Conservation (phyloP, 2,797 vertebrate genomes). For the Carapus acus region DNA sequence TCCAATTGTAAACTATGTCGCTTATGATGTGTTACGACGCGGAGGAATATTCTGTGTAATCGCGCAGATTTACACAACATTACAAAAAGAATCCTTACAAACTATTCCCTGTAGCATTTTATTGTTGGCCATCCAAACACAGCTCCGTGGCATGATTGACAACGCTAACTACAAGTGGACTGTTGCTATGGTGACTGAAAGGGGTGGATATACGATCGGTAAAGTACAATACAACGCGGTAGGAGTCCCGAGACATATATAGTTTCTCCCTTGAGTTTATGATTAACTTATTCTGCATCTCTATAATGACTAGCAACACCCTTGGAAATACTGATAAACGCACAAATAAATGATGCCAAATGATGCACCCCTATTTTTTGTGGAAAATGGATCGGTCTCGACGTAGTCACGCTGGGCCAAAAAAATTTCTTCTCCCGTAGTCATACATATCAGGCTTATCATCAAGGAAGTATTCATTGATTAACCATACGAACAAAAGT, state of each 20-base stretch:
- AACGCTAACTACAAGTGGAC: rapidly evolving
- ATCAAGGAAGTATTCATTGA: not conserved
- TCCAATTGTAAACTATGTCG: no score
- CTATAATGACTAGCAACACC: no score
- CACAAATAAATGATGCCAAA: not conserved
- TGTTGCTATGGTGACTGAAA: conserved; percentile 30
- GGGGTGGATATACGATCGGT: not conserved
- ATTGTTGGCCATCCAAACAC: conserved; percentile 33
- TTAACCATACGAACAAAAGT: not conserved
- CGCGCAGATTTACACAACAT: no score
- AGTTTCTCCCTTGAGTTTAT: no score
- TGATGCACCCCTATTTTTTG: not conserved
- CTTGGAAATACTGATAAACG: no score
- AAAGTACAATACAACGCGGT: no score
- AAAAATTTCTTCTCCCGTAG: rapidly evolving
- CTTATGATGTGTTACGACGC: no score
- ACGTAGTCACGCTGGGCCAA: rapidly evolving
- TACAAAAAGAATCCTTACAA: rapidly evolving
- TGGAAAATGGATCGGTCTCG: conserved; percentile 38
- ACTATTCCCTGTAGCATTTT: not conserved
- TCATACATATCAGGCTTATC: no score
- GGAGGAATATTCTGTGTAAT: no score
- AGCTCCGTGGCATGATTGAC: conserved; percentile 14
- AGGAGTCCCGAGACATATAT: no score
- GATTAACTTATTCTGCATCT: no score